Percentiles rank a stretch among this genome's conserved stretches.
Evolutionary conservation across 1,140 invertebrate genomes (phyloP).

Genomic region (Hirudo medicinalis): DNA sequence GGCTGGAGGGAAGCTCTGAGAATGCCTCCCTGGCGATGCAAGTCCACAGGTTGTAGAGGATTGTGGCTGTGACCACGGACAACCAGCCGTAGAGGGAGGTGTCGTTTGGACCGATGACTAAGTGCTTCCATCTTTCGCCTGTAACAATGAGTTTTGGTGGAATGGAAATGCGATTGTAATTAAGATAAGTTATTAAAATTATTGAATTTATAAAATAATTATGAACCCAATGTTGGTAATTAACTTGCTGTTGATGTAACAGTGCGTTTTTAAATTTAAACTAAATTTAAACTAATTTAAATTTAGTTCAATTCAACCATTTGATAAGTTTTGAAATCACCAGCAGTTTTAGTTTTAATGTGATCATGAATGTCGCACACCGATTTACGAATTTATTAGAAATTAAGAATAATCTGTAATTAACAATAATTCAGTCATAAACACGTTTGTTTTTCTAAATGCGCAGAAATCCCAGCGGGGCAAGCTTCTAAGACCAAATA

Average conservation of each 20-base stretch:
- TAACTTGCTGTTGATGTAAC: no score
- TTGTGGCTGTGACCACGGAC: constrained; percentile 68
- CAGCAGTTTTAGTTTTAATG: no score
- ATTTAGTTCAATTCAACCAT: no score
- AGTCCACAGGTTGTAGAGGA: constrained; percentile 89
- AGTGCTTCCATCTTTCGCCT: constrained; percentile 12
- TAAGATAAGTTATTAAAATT: not conserved
- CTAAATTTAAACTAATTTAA: no score
- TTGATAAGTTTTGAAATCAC: no score
- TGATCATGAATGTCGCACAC: no score
- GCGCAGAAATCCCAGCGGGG: no score
- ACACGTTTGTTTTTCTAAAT: constrained; percentile 10
- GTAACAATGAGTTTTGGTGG: constrained; percentile 26
- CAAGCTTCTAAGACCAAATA: no score
- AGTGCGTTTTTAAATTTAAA: no score
- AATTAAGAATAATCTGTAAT: not conserved
- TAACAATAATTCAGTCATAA: constrained; percentile 15
- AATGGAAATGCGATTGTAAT: not conserved
- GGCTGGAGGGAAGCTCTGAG: constrained; percentile 50
- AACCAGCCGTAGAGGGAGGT: constrained; percentile 92
- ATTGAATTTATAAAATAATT: no score
- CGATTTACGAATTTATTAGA: no score
- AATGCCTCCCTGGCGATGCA: constrained; percentile 84
- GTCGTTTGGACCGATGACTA: constrained; percentile 81
- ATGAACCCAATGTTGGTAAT: no score